Conservation (phyloP, 1,140 invertebrate species). For the Drosophila mayri region DNA sequence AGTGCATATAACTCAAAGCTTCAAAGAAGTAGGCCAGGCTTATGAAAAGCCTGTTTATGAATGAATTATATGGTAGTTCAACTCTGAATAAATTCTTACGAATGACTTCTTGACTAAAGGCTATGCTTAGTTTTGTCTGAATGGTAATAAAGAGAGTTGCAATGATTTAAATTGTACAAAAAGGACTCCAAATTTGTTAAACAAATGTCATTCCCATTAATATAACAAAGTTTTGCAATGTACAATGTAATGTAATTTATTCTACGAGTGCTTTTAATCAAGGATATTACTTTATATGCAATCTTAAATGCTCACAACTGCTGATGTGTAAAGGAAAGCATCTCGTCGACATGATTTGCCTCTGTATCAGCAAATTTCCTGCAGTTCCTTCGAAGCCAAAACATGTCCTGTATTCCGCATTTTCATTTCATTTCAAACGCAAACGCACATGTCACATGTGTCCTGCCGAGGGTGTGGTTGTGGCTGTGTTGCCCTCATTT, state of each 20-base stretch:
- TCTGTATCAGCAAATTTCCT: constrained; percentile 32
- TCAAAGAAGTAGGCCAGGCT: neutral
- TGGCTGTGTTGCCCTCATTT: neutral
- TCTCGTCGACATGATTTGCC: constrained; percentile 2
- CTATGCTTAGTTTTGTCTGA: neutral
- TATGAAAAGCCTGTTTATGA: neutral
- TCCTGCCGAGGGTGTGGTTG: neutral
- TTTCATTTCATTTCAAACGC: constrained; percentile 18
- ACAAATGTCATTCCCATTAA: neutral
- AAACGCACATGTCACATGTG: constrained; percentile 1
- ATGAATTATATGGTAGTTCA: neutral
- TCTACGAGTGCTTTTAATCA: neutral
- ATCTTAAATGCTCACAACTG: neutral
- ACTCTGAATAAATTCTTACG: neutral
- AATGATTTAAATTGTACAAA: neutral
- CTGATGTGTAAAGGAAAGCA: neutral
- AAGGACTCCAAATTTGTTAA: neutral
- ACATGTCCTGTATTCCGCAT: constrained; percentile 26
- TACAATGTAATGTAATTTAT: too few species aligned
- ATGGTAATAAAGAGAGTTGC: neutral
- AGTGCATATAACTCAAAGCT: neutral
- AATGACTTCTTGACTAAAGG: neutral
- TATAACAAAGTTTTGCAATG: neutral
- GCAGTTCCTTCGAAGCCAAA: constrained; percentile 11
- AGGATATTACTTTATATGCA: neutral